Percentiles rank a stretch among this genome's conserved stretches.
Evolutionary conservation across 1,140 invertebrate species (phyloP).

Genomic region (Hermetia illucens): DNA sequence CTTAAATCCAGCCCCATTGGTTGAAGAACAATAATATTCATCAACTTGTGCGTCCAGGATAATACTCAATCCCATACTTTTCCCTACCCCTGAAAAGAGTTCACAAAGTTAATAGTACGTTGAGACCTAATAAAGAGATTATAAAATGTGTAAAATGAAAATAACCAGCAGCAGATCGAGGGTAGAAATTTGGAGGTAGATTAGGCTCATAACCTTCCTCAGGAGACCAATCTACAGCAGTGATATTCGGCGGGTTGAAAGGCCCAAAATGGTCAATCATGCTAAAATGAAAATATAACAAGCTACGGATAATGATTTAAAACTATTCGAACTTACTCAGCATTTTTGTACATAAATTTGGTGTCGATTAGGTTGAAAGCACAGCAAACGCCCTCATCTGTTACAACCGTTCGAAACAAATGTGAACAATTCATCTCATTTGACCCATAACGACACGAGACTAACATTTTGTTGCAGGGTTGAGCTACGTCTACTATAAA

Average conservation of each 20-base stretch:
- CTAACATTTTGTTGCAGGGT: slow-evolving; percentile 54
- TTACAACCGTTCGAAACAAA: slow-evolving; percentile 59
- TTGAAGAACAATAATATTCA: slow-evolving; percentile 58
- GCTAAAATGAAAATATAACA: neutral
- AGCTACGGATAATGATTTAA: neutral
- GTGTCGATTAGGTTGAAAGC: slow-evolving; percentile 60
- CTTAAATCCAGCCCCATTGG: slow-evolving; percentile 55
- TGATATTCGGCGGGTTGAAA: slow-evolving; percentile 35
- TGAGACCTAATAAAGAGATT: no score
- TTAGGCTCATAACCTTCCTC: slow-evolving; percentile 50
- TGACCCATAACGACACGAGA: slow-evolving; percentile 49
- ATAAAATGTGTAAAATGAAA: no score
- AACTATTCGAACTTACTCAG: slow-evolving; percentile 9
- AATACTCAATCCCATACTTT: slow-evolving; percentile 47
- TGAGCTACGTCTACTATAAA: slow-evolving; percentile 67
- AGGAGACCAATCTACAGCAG: slow-evolving; percentile 49
- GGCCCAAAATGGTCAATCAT: slow-evolving; percentile 17
- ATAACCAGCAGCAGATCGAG: no score
- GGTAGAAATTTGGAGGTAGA: no score
- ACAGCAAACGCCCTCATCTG: slow-evolving; percentile 70
- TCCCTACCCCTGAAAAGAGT: slow-evolving; percentile 43
- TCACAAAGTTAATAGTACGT: slow-evolving; percentile 14
- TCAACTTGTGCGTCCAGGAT: slow-evolving; percentile 47
- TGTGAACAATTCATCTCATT: slow-evolving; percentile 41
- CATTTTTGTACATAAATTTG: slow-evolving; percentile 47